Percentiles rank a stretch among this genome's conserved stretches.
Conservation (phyloP, 2,113 vertebrate genomes). For the Oryzias curvinotus region DNA sequence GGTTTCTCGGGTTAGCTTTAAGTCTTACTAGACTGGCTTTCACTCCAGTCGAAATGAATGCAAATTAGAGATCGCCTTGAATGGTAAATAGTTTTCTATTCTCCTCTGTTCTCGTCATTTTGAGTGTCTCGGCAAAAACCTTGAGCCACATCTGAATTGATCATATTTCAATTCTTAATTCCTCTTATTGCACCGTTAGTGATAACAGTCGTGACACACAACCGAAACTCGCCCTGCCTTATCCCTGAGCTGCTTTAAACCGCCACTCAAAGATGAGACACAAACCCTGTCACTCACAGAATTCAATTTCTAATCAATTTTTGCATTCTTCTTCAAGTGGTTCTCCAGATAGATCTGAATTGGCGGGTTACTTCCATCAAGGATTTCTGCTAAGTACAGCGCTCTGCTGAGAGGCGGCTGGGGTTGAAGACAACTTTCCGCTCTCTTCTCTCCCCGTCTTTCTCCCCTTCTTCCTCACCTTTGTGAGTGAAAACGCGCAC, state of each 20-base stretch:
- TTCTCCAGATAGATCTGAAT: conserved; percentile 64
- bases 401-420: conserved; percentile 31
- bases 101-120: conserved; percentile 3
- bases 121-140: conserved; percentile 12
- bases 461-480: conserved; percentile 54
- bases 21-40: neutral
- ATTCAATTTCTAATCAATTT: conserved; percentile 59
- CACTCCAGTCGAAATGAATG: neutral
- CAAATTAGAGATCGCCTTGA: conserved; percentile 8
- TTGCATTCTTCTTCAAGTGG: conserved; percentile 63
- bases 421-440: conserved; percentile 45
- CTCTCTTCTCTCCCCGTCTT: conserved; percentile 41
- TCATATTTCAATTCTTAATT: conserved; percentile 12
- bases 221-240: conserved; percentile 1
- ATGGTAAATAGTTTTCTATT: neutral
- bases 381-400: conserved; percentile 64
- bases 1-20: neutral
- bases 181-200: conserved; percentile 4
- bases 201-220: conserved; percentile 3
- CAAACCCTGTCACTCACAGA: conserved; percentile 3
- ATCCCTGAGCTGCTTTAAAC: conserved; percentile 21
- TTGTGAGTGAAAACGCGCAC: conserved; percentile 17
- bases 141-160: conserved; percentile 14
- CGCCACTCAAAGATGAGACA: neutral
- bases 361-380: conserved; percentile 59